These are phyloP conservation scores for Rhabdophis nuchalis DNA, from an alignment of 2,797 vertebrate species.

Conservation along the genomic window DNA sequence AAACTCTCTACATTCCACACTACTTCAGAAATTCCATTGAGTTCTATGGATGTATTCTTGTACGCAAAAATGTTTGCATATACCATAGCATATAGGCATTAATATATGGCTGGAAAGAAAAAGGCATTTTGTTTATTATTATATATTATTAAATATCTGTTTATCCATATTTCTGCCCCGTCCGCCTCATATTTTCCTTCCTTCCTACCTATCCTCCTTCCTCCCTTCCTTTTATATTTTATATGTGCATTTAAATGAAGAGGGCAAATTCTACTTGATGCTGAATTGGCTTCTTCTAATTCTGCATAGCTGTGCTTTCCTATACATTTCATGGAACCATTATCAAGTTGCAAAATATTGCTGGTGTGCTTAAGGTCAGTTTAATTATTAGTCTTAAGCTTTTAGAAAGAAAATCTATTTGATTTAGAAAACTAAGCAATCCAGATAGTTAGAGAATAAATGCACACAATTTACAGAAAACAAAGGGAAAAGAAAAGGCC, in stretches of 20 bases:
- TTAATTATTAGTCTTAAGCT: not conserved
- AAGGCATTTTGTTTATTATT: not conserved
- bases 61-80: not conserved
- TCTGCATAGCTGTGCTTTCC: not conserved
- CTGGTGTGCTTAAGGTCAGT: not conserved
- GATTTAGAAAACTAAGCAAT: not conserved
- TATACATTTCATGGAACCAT: not conserved
- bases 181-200: not conserved
- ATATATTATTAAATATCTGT: not conserved
- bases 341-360: slow-evolving; percentile 7
- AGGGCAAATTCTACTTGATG: not conserved
- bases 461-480: not conserved
- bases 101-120: not conserved
- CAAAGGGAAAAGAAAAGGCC: not conserved
- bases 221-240: not conserved
- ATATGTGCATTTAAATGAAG: not conserved
- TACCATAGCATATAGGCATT: not conserved
- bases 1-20: not conserved
- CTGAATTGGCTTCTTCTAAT: not conserved
- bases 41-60: not conserved
- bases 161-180: not conserved
- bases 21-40: not conserved
- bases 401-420: not conserved
- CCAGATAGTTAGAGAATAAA: not conserved
- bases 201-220: not conserved